These are phyloP conservation scores for Kryphioiulus occultus DNA, from an alignment of 2,888 invertebrate genomes.

Conservation along the genomic window DNA sequence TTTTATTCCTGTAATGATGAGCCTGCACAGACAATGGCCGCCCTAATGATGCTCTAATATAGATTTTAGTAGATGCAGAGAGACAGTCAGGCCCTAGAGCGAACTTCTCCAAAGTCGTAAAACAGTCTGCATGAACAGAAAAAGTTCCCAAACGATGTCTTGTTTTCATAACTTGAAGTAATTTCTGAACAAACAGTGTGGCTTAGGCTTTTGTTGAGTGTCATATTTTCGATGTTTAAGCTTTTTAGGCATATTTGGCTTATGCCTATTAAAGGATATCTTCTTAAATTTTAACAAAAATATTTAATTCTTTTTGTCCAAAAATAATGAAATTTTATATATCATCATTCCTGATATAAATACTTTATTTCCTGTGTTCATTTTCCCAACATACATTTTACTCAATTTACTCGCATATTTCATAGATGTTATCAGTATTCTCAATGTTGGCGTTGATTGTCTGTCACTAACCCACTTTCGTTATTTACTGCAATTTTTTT, in stretches of 20 bases:
- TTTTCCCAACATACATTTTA: too few species aligned
- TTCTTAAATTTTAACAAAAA: too few species aligned
- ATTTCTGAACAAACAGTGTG: not conserved
- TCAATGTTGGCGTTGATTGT: too few species aligned
- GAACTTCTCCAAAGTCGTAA: constrained; percentile 33
- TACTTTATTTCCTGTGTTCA: too few species aligned
- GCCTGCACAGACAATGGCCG: constrained; percentile 8
- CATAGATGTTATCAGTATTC: too few species aligned
- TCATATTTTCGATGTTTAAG: not conserved
- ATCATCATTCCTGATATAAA: too few species aligned
- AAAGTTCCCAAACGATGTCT: constrained; percentile 8
- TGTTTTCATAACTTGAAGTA: not conserved
- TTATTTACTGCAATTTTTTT: not conserved
- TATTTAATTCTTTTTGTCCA: too few species aligned
- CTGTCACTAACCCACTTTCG: not conserved
- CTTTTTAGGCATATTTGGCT: not conserved
- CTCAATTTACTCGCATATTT: too few species aligned
- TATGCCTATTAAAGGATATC: too few species aligned
- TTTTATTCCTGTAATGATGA: constrained; percentile 28
- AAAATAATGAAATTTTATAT: too few species aligned
- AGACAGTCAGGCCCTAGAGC: not conserved
- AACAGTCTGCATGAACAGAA: not conserved
- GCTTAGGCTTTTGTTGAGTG: not conserved
- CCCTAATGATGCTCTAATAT: constrained; percentile 38
- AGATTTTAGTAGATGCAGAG: constrained; percentile 37